Conservation (phyloP, 2,797 vertebrate genomes). For the Darevskia mixta region DNA sequence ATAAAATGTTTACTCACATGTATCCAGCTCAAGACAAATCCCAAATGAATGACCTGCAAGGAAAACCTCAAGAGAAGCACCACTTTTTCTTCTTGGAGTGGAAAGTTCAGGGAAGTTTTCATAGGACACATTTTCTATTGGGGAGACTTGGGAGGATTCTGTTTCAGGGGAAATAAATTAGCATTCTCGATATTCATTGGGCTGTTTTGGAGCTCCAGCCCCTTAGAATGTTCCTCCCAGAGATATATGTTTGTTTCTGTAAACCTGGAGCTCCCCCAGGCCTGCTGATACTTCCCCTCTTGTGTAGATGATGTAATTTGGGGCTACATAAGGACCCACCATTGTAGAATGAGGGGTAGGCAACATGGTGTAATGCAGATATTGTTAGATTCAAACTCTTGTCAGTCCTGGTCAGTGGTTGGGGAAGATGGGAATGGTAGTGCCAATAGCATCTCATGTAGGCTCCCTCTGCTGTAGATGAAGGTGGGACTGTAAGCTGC, state of each 20-base stretch:
- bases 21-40: too few species aligned
- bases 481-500: neutral
- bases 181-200: too few species aligned
- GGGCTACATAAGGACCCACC: neutral
- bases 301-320: neutral
- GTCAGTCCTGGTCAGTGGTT: too few species aligned
- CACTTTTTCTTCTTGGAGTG: neutral
- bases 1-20: too few species aligned
- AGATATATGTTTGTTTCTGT: neutral
- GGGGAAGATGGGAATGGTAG: too few species aligned
- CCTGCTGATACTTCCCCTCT: neutral
- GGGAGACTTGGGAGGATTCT: neutral
- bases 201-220: neutral
- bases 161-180: neutral
- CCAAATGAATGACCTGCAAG: constrained; percentile 15
- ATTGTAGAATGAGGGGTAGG: neutral
- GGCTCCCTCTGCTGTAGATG: neutral
- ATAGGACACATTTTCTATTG: neutral
- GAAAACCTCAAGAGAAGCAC: neutral
- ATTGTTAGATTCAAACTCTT: too few species aligned
- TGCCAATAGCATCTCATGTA: neutral
- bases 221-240: too few species aligned
- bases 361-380: too few species aligned
- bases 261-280: neutral
- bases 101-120: neutral